Percentiles rank a stretch among this genome's conserved stretches.
Conservation (phyloP, 1,140 invertebrate genomes). For the Danaus plexippus region DNA sequence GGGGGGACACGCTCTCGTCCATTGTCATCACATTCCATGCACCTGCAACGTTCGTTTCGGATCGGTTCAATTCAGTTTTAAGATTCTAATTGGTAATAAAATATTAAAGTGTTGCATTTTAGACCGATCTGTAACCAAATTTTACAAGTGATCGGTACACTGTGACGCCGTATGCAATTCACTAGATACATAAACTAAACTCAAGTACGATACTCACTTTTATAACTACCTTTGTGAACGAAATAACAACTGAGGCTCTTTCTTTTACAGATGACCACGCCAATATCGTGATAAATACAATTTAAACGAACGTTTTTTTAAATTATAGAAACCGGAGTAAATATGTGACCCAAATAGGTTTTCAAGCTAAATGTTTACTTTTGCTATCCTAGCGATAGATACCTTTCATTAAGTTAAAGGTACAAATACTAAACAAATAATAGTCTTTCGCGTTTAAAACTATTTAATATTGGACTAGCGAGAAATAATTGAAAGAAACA, state of each 20-base stretch:
- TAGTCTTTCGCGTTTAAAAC: slow-evolving; percentile 5
- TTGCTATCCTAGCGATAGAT: slow-evolving; percentile 2
- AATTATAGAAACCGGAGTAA: slow-evolving; percentile 13
- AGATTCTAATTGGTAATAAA: not conserved
- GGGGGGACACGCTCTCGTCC: slow-evolving; percentile 27
- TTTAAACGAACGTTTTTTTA: slow-evolving; percentile 15
- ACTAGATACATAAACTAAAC: slow-evolving; percentile 1
- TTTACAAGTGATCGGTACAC: slow-evolving; percentile 17
- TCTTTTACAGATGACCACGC: not conserved
- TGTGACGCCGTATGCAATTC: slow-evolving; percentile 16
- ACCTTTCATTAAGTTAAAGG: slow-evolving; percentile 5
- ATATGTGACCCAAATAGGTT: slow-evolving; percentile 8
- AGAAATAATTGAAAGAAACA: slow-evolving; percentile 25
- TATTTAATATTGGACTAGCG: slow-evolving; percentile 15
- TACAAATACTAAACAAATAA: slow-evolving; percentile 10
- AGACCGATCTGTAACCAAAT: not conserved
- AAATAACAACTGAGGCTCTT: slow-evolving; percentile 1
- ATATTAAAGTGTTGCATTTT: slow-evolving; percentile 1
- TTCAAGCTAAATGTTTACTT: slow-evolving; percentile 5
- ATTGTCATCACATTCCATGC: slow-evolving; percentile 57
- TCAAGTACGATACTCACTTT: slow-evolving; percentile 9
- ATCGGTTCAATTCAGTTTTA: not conserved
- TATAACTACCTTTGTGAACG: not conserved
- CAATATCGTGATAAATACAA: not conserved
- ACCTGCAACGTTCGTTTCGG: slow-evolving; percentile 30